Evolutionary conservation across 2,888 invertebrate genomes (phyloP), one percentile per base, ranked within the genome.

Genomic region (Imbricaverruca yamaguchii): DNA sequence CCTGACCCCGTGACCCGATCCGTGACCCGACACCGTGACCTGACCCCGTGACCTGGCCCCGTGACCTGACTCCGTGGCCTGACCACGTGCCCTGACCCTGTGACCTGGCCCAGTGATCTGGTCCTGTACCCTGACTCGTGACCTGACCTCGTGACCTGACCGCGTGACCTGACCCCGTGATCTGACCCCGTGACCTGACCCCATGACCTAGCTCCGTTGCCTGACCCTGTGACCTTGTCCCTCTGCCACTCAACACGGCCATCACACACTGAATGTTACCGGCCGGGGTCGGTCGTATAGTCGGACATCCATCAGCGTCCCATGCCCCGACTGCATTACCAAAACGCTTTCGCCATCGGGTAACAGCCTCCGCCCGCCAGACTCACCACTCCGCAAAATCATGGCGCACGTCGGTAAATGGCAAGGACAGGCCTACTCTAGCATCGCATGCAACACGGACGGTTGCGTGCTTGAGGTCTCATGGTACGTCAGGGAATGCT

Each of bases 221-320:
- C 39, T 39, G 39, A 39, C 4, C 39, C 1, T 39, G 39, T 39
- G 39, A 39, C 39, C 39, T 39, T 1, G 4, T 39, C 8, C 39
- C 39, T 39, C 74, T 74, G 53, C 8, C 53, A 1, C 53, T 18
- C 11, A 18, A 10, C 53, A 10, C 53, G 0, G 39, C 74, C 18
- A 53, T 94, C 39, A 84, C 93, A 85, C 93, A 93, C 85, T 92
- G 92, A 39, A 39, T 39, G 39, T 39, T 39, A 39, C 39, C 39
- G 39, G 39, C 39, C 39, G 39, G 39, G 39, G 39, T 39, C 39
- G 39, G 39, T 39, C 39, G 39, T 39, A 39, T 39, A 39, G 39
- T 39, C 39, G 1, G 39, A 4, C 39, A 39, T 39, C 39, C 39
- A 39, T 39, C 39, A 39, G 39, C 39, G 39, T 4, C 39, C 39